phyloP scores from a whole-genome alignment of 2,797 vertebrate genomes.

The Caiman crocodilus region DNA sequence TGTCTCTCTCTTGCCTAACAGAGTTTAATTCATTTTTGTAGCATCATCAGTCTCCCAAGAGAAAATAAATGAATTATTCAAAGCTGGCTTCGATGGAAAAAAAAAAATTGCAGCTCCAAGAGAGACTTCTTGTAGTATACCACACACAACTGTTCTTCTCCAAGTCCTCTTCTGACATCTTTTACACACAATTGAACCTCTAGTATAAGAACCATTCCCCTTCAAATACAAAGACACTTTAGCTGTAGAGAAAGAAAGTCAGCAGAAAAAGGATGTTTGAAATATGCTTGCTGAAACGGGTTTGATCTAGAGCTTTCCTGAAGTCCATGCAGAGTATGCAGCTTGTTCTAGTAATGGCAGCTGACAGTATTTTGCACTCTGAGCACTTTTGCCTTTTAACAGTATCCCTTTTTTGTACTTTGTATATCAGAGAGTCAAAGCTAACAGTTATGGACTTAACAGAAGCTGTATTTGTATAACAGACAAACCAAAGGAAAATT shows the following conservation, averaged over 20 bases:
- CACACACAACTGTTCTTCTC: background rate
- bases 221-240: constrained; percentile 50
- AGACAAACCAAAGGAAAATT: background rate
- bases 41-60: background rate
- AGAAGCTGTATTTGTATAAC: background rate
- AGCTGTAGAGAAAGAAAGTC: constrained; percentile 23
- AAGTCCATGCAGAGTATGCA: constrained; percentile 67
- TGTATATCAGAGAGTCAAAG: constrained; percentile 5
- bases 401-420: constrained; percentile 16
- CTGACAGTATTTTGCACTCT: constrained; percentile 66
- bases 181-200: constrained; percentile 25
- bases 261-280: constrained; percentile 65
- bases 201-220: constrained; percentile 13
- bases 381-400: constrained; percentile 37
- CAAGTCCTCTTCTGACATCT: background rate
- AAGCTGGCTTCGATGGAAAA: background rate
- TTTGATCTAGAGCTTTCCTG: constrained; percentile 70
- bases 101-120: background rate
- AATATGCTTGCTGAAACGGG: constrained; percentile 22
- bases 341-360: constrained; percentile 63
- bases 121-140: background rate
- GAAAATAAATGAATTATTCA: constrained; percentile 13
- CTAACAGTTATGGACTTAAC: background rate
- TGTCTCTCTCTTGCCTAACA: background rate
- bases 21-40: background rate